Percentiles rank a stretch among this genome's conserved stretches.
Evolutionary conservation across 2,888 invertebrate genomes (phyloP).

Genomic region (Campoplex nolae): DNA sequence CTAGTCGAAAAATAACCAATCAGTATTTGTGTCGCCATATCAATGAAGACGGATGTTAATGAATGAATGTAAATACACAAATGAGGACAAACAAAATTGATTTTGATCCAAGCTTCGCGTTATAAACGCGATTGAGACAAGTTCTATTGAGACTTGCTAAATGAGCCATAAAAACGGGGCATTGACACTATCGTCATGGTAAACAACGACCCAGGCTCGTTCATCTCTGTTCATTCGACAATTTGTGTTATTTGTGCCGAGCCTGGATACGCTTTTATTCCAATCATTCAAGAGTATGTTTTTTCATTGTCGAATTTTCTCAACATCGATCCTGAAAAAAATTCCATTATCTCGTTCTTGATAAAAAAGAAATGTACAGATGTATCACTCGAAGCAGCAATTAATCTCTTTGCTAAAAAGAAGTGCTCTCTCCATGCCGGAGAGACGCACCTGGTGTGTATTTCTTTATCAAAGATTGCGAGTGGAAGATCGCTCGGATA

Average conservation of each 20-base stretch:
- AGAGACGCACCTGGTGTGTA: slow-evolving; percentile 45
- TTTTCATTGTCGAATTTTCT: not conserved
- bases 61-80: no score
- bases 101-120: no score
- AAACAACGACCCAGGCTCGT: not conserved
- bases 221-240: not conserved
- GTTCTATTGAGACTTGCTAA: not conserved
- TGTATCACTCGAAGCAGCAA: slow-evolving; percentile 51
- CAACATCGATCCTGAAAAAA: slow-evolving; percentile 7
- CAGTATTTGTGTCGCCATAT: not conserved
- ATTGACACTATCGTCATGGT: not conserved
- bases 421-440: slow-evolving; percentile 4
- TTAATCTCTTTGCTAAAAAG: slow-evolving; percentile 52
- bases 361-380: slow-evolving; percentile 27
- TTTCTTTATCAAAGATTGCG: slow-evolving; percentile 56
- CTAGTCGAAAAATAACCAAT: not conserved
- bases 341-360: slow-evolving; percentile 11
- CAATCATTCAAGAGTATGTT: not conserved
- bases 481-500: slow-evolving; percentile 40
- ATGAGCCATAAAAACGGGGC: not conserved
- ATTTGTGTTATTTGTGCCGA: not conserved
- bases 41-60: not conserved
- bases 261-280: not conserved
- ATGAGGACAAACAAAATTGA: no score
- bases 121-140: not conserved